phyloP scores from a whole-genome alignment of 1,140 invertebrate species.

The Trachymyrmex cornetzi region DNA sequence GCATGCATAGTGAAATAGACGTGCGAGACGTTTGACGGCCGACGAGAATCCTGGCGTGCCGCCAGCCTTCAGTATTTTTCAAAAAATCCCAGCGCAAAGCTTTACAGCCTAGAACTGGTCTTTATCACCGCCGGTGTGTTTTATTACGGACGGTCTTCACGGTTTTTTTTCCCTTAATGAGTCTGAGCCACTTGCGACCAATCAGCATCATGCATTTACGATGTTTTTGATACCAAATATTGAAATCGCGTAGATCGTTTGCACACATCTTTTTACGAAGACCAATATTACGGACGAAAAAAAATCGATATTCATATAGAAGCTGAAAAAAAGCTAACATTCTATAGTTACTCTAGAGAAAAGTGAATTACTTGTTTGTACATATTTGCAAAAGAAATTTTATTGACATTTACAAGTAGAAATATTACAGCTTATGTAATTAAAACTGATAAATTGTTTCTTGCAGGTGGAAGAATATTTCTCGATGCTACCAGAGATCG shows the following conservation, averaged over 20 bases:
- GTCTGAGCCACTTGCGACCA: not conserved
- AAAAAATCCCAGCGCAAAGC: conserved; percentile 59
- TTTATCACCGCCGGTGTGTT: conserved; percentile 63
- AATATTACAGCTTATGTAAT: not conserved
- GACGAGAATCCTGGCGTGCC: conserved; percentile 72
- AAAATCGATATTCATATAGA: conserved; percentile 3
- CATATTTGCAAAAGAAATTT: not conserved
- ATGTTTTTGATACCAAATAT: conserved; percentile 52
- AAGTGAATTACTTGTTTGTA: conserved; percentile 1
- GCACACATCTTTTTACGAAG: not conserved
- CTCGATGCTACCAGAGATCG: conserved; percentile 91
- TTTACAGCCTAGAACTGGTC: conserved; percentile 42
- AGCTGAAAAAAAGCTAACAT: not conserved
- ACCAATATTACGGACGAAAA: not conserved
- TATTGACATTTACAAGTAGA: not conserved
- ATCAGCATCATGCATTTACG: conserved; percentile 42
- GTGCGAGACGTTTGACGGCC: conserved; percentile 67
- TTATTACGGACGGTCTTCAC: conserved; percentile 41
- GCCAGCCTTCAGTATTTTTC: conserved; percentile 81
- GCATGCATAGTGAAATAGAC: conserved; percentile 49
- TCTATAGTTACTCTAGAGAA: not conserved
- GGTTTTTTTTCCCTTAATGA: not conserved
- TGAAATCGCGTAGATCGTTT: not conserved
- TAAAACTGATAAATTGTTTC: not conserved
- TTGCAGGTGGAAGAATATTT: conserved; percentile 89